Evolutionary conservation across 2,888 invertebrate genomes (phyloP).

Genomic region (Drosophila histrio): DNA sequence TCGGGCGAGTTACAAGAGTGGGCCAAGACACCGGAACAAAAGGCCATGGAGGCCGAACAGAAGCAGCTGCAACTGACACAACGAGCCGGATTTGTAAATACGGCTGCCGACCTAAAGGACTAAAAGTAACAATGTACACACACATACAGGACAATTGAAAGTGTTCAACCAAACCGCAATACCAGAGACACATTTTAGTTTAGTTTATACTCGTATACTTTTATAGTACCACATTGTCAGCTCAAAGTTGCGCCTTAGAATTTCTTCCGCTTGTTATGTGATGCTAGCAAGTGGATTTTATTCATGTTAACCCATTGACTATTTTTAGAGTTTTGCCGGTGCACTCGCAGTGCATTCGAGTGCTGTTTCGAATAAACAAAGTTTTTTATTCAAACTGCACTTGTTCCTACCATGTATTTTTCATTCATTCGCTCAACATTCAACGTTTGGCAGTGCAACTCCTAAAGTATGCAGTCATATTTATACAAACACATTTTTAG

Average conservation of each 20-base stretch:
- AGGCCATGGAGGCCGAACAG: slow-evolving; percentile 76
- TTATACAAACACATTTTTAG: not conserved
- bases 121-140: slow-evolving; percentile 38
- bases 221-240: slow-evolving; percentile 35
- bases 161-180: slow-evolving; percentile 32
- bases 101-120: slow-evolving; percentile 83
- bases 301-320: slow-evolving; percentile 50
- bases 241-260: slow-evolving; percentile 32
- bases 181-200: slow-evolving; percentile 51
- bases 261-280: slow-evolving; percentile 48
- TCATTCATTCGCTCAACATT: slow-evolving; percentile 2
- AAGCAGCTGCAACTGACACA: slow-evolving; percentile 70
- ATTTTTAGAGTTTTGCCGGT: slow-evolving; percentile 44
- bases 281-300: slow-evolving; percentile 49
- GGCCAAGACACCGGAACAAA: slow-evolving; percentile 86
- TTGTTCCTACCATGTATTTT: not conserved
- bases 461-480: slow-evolving; percentile 22
- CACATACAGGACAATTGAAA: slow-evolving; percentile 5
- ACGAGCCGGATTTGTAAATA: slow-evolving; percentile 78
- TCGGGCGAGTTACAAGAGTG: slow-evolving; percentile 93
- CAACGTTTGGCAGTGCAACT: not conserved
- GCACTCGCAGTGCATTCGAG: slow-evolving; percentile 34
- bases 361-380: slow-evolving; percentile 57
- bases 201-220: slow-evolving; percentile 47
- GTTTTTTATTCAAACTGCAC: slow-evolving; percentile 29